Base-by-base conservation (phyloP, 2,113 vertebrate genomes). In the Argyrosomus japonicus region DNA sequence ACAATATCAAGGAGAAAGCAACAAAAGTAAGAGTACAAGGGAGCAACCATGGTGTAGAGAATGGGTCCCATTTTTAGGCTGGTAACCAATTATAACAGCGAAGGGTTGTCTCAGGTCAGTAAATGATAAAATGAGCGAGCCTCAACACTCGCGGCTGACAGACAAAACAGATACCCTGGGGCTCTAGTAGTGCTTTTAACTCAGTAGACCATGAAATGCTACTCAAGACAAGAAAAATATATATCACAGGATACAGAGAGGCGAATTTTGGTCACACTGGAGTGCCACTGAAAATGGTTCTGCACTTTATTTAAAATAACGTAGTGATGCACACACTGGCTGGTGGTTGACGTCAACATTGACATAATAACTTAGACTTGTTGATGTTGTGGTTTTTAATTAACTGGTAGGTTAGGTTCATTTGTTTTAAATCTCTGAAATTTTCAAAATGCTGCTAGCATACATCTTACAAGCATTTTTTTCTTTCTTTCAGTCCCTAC, bases 131-230 rank as follows among this genome's bases (percentile, higher is more conserved):
- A 89, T 82, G 84, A 88, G 70, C 27, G 3, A 43, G 77, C 60
- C 75, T 85, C 57, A 74, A 83, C 68, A 90, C 80, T 92, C 84
- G 75, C 87, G 78, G 81, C 82, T 70, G 68, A 88, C 85, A 90
- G 90, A 87, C 82, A 89, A 81, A 90, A 90, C 85, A 84, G 81
- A 85, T 87, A 58, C 84, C 86, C 86, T 29, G 84, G 84, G 86
- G 87, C 80, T 87, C 68, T 50, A 21, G 60, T 58, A 51, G 84
- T 87, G 88, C 88, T 92, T 88, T 91, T 89, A 89, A 92, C 89
- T 88, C 93, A 91, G 81, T 15, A 89, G 91, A 94, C 87, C 89
- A 88, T 91, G 83, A 92, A 94, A 91, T 92, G 79, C 61, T 69
- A 57, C 82, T 87, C 63, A 65, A 91, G 90, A 83, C 87, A 45